Conservation (phyloP, 2,888 invertebrate genomes). For the Phyllotreta striolata region DNA sequence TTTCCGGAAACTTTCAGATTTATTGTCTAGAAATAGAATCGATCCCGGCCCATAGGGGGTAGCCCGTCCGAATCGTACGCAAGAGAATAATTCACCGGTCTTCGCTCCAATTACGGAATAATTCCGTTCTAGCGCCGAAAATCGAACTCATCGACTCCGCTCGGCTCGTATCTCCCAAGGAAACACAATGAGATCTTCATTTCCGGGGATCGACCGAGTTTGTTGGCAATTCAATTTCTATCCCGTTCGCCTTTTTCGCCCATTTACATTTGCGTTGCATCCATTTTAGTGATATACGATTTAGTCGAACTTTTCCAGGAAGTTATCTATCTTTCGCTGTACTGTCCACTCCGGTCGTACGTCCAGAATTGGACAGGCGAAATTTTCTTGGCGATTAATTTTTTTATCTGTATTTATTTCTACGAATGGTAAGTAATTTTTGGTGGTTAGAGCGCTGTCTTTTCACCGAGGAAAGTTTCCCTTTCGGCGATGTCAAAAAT, state of each 20-base stretch:
- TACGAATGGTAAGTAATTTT: no score
- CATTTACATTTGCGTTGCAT: slow-evolving; percentile 30
- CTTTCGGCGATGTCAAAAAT: neutral
- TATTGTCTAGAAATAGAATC: slow-evolving; percentile 26
- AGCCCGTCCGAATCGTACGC: slow-evolving; percentile 16
- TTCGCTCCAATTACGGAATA: slow-evolving; percentile 35
- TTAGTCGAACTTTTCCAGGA: slow-evolving; percentile 16
- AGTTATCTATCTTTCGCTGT: slow-evolving; percentile 11
- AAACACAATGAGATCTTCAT: slow-evolving; percentile 42
- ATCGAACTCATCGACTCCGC: slow-evolving; percentile 24
- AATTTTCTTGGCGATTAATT: slow-evolving; percentile 8
- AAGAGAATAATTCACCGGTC: slow-evolving; percentile 28
- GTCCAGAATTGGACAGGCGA: no score
- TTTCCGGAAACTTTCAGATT: slow-evolving; percentile 30
- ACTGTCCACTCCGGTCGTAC: slow-evolving; percentile 3
- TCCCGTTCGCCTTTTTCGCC: slow-evolving; percentile 24
- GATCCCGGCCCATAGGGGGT: slow-evolving; percentile 9
- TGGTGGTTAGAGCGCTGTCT: no score
- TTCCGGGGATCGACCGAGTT: slow-evolving; percentile 43
- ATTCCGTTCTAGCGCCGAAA: slow-evolving; percentile 8
- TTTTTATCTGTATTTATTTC: no score
- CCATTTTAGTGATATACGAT: slow-evolving; percentile 23
- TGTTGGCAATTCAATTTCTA: slow-evolving; percentile 32
- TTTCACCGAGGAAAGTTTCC: no score
- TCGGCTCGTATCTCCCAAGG: slow-evolving; percentile 34